phyloP scores from a whole-genome alignment of 2,113 vertebrate species.

The Lates calcarifer region DNA sequence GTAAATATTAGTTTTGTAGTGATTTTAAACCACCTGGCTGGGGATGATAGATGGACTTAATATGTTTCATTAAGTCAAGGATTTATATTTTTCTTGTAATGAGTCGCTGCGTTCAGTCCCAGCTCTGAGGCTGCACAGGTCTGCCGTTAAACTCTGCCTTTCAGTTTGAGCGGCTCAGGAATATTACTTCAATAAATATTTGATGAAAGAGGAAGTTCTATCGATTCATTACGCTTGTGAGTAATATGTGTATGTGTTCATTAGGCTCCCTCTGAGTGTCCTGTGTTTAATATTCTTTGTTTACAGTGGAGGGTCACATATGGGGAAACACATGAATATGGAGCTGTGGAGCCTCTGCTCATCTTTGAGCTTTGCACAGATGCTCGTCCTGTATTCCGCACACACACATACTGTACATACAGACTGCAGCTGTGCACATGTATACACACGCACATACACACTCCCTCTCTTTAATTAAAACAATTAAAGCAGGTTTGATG shows the following conservation, averaged over 20 bases:
- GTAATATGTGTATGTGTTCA: conserved; percentile 79
- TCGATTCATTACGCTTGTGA: conserved; percentile 80
- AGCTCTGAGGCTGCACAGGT: conserved; percentile 36
- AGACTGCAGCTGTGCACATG: conserved; percentile 2
- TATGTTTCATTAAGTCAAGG: conserved; percentile 67
- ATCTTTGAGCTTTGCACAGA: conserved; percentile 65
- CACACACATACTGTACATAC: conserved; percentile 40
- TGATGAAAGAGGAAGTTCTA: conserved; percentile 82
- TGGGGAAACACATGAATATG: conserved; percentile 81
- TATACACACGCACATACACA: conserved; percentile 4
- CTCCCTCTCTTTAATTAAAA: conserved; percentile 78
- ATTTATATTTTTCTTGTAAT: conserved; percentile 62
- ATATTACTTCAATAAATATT: conserved; percentile 89
- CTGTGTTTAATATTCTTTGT: conserved; percentile 85
- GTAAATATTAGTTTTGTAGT: conserved; percentile 59
- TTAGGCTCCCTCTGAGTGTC: conserved; percentile 79
- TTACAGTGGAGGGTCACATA: conserved; percentile 82
- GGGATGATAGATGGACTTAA: conserved; percentile 65
- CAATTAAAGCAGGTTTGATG: conserved; percentile 71
- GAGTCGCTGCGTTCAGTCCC: conserved; percentile 26
- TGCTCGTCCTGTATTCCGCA: conserved; percentile 56
- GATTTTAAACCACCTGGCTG: conserved; percentile 44
- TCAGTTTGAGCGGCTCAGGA: conserved; percentile 76
- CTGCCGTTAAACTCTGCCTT: conserved; percentile 37
- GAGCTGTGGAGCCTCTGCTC: conserved; percentile 71